Base-by-base conservation (phyloP, 2,113 vertebrate genomes). In the Lophochroa leadbeateri region DNA sequence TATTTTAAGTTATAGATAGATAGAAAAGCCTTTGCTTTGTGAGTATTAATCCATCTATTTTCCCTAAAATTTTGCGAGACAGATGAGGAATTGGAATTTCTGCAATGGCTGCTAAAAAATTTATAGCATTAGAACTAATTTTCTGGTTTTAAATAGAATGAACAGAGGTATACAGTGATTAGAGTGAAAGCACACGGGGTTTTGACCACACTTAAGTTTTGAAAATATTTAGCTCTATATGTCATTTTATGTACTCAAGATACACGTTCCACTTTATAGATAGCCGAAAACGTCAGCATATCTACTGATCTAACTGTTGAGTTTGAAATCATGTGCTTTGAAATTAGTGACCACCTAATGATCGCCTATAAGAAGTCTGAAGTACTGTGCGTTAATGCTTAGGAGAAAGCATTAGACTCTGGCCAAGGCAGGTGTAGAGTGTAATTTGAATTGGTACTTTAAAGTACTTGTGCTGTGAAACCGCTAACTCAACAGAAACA, bases 31-130 rank as follows among this genome's bases (percentile, higher is more conserved):
- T 81, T 37, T 63, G 31, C 5, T 92, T 91, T 0, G 0, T 61
- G 60, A 92, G 41, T 74, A 88, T 70, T 83, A 90, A 85, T 79
- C 7, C 31, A 75, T 86, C 78, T 27, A 37, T 44, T 80, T 94
- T 81, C n/a, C 43, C 20, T 10, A 85, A 64, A 82, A 76, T 23
- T 35, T 61, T 64, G 11, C 61, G 29, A 87, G 31, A 74, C 0
- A 2, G 35, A 69, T 11, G 31, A 86, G n/a, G 81, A 94, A 86
- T 4, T 70, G 8, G 17, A 77, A 81, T 61, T 84, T 61, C 41
- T 78, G 69, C 16, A 70, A 67, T 29, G 46, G 72, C 14, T 67
- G 49, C 24, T 94, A 76, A 68, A 92, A 95, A 31, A 49, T 16
- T 27, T 80, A 43, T 29, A 80, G 70, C 10, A 69, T 69, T 69